Percentiles rank a stretch among this genome's conserved stretches.
Evolutionary conservation across 1,140 invertebrate species (phyloP).

Genomic region (Drosophila sechellia): DNA sequence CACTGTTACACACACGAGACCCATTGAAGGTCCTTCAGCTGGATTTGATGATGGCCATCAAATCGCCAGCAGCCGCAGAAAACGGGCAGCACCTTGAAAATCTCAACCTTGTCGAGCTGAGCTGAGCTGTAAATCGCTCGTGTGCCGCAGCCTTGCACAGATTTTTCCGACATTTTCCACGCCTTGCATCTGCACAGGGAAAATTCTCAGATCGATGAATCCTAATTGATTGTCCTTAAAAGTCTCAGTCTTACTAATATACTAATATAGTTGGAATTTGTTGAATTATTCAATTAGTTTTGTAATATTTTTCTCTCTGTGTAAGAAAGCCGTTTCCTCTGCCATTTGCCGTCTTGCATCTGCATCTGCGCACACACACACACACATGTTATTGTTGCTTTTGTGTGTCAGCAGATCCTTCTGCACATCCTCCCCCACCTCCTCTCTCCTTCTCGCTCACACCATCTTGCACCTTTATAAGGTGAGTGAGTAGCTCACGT

Average conservation of each 20-base stretch:
- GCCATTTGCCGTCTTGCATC: conserved; percentile 33
- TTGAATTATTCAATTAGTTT: no score
- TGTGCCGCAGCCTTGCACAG: conserved; percentile 65
- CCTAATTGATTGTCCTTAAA: background rate
- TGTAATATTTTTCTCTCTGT: conserved; percentile 16
- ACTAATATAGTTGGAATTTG: no score
- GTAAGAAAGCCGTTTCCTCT: conserved; percentile 21
- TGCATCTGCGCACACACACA: conserved; percentile 43
- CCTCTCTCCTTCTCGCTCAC: conserved; percentile 9
- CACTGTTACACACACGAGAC: conserved; percentile 17
- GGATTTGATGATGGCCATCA: conserved; percentile 71
- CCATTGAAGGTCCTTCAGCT: conserved; percentile 75
- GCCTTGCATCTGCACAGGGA: conserved; percentile 37
- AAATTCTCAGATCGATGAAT: background rate
- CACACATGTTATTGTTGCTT: conserved; percentile 29
- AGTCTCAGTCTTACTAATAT: background rate
- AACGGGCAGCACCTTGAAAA: conserved; percentile 65
- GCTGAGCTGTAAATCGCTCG: conserved; percentile 19
- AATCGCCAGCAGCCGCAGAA: conserved; percentile 50
- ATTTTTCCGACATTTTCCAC: conserved; percentile 65
- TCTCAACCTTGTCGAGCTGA: conserved; percentile 45
- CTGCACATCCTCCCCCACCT: conserved; percentile 32
- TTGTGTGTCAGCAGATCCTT: conserved; percentile 58
- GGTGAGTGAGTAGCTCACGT: conserved; percentile 23
- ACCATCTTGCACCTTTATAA: conserved; percentile 24